phyloP scores from a whole-genome alignment of 2,113 vertebrate genomes.

The Gymnobelideus leadbeateri region DNA sequence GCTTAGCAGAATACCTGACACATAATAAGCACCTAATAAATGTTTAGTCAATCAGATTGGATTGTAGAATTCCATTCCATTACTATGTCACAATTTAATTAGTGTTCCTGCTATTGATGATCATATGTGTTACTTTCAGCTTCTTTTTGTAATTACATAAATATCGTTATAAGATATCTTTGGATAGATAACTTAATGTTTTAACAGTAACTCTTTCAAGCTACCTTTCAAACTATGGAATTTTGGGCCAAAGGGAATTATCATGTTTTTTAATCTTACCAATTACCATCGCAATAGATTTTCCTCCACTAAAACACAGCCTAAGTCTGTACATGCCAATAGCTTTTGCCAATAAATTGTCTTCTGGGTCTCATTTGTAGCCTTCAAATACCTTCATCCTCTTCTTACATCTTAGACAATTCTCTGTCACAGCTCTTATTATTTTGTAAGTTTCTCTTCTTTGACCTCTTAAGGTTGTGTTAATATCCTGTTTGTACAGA shows the following conservation, averaged over 20 bases:
- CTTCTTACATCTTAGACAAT: neutral
- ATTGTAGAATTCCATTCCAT: neutral
- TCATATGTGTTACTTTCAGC: neutral
- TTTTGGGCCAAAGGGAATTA: neutral
- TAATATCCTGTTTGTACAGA: conserved; percentile 32
- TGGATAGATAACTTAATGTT: neutral
- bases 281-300: neutral
- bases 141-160: neutral
- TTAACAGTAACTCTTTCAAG: neutral
- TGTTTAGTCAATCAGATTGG: neutral
- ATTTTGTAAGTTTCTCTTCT: conserved; percentile 3
- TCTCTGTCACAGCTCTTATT: neutral
- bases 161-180: neutral
- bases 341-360: neutral
- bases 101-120: neutral
- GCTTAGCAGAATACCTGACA: neutral
- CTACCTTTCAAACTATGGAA: neutral
- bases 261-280: neutral
- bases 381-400: neutral
- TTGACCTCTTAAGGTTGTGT: conserved; percentile 24
- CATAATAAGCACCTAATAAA: neutral
- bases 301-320: neutral
- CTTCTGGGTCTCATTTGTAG: neutral
- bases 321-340: neutral
- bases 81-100: neutral